These are phyloP conservation scores for Penaeus vannamei DNA, from an alignment of 1,140 invertebrate genomes.

Conservation along the genomic window DNA sequence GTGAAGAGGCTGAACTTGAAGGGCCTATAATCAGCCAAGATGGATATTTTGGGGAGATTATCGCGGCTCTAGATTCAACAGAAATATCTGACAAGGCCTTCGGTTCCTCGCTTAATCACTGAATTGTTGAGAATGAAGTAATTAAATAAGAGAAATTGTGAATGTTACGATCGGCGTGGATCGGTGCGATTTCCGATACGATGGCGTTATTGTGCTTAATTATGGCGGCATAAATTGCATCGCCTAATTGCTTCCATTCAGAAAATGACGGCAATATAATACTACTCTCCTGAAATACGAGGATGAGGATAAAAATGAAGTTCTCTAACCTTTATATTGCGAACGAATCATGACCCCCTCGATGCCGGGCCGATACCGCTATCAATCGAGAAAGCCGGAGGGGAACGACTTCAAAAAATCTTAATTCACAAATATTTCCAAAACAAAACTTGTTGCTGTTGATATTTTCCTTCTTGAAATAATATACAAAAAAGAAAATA, in stretches of 20 bases:
- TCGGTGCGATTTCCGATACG: background rate
- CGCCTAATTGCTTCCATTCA: constrained; percentile 25
- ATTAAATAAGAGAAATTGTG: constrained; percentile 52
- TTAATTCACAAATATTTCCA: too few species aligned
- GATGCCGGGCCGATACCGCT: too few species aligned
- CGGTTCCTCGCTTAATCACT: constrained; percentile 55
- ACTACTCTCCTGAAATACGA: background rate
- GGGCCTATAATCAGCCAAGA: background rate
- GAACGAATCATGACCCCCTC: too few species aligned
- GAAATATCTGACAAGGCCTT: constrained; percentile 39
- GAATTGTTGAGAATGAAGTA: constrained; percentile 62
- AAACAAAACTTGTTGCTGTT: too few species aligned
- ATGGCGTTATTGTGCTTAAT: constrained; percentile 19
- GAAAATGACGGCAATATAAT: constrained; percentile 32
- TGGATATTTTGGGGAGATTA: background rate
- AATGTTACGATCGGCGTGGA: constrained; percentile 35
- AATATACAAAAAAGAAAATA: too few species aligned
- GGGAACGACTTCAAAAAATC: too few species aligned
- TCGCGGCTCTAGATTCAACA: background rate
- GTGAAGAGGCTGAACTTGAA: constrained; percentile 27
- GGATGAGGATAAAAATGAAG: background rate
- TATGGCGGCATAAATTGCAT: constrained; percentile 8
- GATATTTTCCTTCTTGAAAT: too few species aligned
- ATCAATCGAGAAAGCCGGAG: too few species aligned
- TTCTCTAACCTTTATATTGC: too few species aligned